Base-by-base conservation (phyloP, 2,888 invertebrate genomes). In the Branchinecta sandiegonensis region DNA sequence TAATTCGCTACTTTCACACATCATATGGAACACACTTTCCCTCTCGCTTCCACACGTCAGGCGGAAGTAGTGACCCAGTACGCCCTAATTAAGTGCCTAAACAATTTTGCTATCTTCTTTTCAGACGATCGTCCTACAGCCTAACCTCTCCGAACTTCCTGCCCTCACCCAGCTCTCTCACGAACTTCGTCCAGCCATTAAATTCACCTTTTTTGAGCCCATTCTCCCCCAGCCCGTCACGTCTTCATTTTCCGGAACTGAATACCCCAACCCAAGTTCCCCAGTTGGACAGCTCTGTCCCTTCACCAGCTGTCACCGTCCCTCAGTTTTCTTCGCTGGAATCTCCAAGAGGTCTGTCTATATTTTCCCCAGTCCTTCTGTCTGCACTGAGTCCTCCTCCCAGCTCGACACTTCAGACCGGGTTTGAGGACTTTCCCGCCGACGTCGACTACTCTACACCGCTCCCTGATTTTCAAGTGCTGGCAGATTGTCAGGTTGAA, bases 51-150 rank as follows among this genome's bases (percentile, higher is more conserved):
- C 23, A 23, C 23, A 23, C 23, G 23, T 23, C 23, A 23, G 23
- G 23, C 23, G 3, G 23, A 23, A 23, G 23, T 23, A 23, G 2
- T 23, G 23, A 23, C n/a, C n/a, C n/a, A 23, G 3, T 23, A 23
- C 23, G 23, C 23, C 23, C 23, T 1, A 23, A 23, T 23, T 23
- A 2, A 23, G 23, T 23, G 2, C 23, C 23, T 23, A 23, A 37
- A 37, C 6, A 37, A 37, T 37, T 6, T 37, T 37, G 37, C 37
- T 14, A 9, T 10, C 17, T 10, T 56, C 14, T 56, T 56, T 56
- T 56, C 17, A 56, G 56, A 17, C n/a, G 56, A 17, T 56, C 56
- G n/a, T 56, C 56, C 56, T 56, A 56, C 56, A 56, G 56, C 56
- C 10, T 56, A 56, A 56, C 14, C 7, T 56, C 56, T 17, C 56